Conservation (phyloP, 1,140 invertebrate genomes). For the Drosophila carrolli region DNA sequence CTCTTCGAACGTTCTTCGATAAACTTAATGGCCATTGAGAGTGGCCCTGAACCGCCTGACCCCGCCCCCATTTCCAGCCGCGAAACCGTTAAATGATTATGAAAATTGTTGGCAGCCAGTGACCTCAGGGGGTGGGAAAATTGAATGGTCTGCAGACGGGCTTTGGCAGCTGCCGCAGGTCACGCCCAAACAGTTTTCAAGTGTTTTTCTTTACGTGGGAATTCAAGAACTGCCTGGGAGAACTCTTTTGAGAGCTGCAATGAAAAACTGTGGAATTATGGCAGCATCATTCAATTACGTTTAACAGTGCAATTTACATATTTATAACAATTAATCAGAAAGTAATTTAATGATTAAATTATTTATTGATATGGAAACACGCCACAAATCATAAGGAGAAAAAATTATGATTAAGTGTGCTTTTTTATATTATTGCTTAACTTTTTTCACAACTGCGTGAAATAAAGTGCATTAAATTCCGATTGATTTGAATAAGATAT, state of each 20-base stretch:
- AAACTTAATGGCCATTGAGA: constrained; percentile 78
- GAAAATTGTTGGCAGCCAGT: constrained; percentile 76
- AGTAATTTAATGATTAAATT: constrained; percentile 31
- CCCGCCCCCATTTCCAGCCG: constrained; percentile 23
- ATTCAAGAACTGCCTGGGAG: constrained; percentile 40
- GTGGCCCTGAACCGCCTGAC: constrained; percentile 31
- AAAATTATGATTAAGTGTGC: constrained; percentile 36
- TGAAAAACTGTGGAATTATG: constrained; percentile 17
- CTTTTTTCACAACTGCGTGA: background rate
- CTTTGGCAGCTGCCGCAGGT: constrained; percentile 70
- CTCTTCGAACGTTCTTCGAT: constrained; percentile 75
- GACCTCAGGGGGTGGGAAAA: constrained; percentile 50
- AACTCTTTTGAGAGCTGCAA: constrained; percentile 4
- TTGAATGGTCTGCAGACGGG: constrained; percentile 16
- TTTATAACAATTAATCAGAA: constrained; percentile 22
- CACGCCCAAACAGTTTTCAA: constrained; percentile 73
- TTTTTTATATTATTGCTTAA: constrained; percentile 1
- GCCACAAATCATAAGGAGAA: constrained; percentile 22
- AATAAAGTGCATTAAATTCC: constrained; percentile 15
- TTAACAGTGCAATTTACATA: constrained; percentile 10
- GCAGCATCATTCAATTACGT: constrained; percentile 20
- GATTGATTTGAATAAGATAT: constrained; percentile 19
- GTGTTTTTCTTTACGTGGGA: constrained; percentile 46
- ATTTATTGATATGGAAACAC: constrained; percentile 24
- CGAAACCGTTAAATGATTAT: constrained; percentile 76